Conservation (phyloP, 2,888 invertebrate genomes). For the Elaeidobius kamerunicus region DNA sequence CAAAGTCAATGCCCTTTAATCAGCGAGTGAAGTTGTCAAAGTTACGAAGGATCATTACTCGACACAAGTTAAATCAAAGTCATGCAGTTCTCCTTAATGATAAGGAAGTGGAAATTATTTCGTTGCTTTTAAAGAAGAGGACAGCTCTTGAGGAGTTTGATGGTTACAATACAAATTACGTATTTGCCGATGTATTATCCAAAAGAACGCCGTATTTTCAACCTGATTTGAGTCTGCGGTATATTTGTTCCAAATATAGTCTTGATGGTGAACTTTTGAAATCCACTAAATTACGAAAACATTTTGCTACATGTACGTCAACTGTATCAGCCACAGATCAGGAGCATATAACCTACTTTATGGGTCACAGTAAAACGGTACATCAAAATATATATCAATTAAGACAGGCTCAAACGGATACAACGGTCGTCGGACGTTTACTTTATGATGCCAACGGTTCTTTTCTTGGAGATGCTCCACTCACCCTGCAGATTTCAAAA, state of each 20-base stretch:
- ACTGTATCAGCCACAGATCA: neutral
- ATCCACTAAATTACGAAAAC: neutral
- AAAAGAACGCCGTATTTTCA: neutral
- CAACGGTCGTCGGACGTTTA: neutral
- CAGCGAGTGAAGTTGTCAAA: neutral
- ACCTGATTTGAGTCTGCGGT: neutral
- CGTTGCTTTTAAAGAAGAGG: neutral
- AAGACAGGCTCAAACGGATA: neutral
- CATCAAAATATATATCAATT: neutral
- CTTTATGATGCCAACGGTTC: neutral
- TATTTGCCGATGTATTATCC: neutral
- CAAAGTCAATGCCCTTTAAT: neutral
- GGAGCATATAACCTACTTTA: neutral
- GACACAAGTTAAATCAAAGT: neutral
- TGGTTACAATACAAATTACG: neutral
- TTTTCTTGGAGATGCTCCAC: neutral
- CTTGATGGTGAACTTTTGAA: neutral
- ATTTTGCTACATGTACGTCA: neutral
- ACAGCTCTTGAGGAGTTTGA: too few relatives aligned
- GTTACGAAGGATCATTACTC: neutral
- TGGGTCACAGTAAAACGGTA: neutral
- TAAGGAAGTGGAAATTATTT: neutral
- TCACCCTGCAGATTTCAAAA: neutral
- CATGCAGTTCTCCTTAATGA: neutral
- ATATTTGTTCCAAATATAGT: neutral